phyloP scores from a whole-genome alignment of 2,888 invertebrate species.

The Amblyjoppa fuscipennis region DNA sequence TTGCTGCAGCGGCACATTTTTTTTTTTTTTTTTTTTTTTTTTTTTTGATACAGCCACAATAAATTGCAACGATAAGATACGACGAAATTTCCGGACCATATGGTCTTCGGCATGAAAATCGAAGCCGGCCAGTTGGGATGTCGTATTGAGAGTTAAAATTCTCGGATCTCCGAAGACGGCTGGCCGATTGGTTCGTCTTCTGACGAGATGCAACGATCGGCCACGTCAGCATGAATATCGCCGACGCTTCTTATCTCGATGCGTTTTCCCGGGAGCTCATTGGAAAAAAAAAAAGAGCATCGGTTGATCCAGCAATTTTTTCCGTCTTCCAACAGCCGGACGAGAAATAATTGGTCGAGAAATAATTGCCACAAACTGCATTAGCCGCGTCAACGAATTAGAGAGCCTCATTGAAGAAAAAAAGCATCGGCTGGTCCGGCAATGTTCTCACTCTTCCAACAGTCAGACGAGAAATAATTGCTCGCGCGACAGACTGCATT shows the following conservation, averaged over 20 bases:
- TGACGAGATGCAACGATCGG: neutral
- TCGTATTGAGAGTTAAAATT: neutral
- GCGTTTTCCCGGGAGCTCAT: neutral
- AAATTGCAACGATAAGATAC: neutral
- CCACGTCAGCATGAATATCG: constrained; percentile 24
- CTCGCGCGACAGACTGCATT: neutral
- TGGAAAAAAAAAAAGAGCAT: neutral
- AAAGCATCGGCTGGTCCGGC: neutral
- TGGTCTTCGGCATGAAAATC: neutral
- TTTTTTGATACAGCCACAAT: too few relatives aligned
- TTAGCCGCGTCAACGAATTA: too few relatives aligned
- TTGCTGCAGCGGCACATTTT: neutral
- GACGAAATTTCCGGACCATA: neutral
- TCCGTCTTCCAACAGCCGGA: too few relatives aligned
- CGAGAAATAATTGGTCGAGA: too few relatives aligned
- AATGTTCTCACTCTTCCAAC: neutral
- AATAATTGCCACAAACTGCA: too few relatives aligned
- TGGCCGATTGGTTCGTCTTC: neutral
- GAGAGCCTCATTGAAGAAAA: neutral
- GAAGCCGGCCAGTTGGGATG: too few relatives aligned
- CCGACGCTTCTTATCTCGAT: neutral
- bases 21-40: neutral
- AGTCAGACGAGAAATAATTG: neutral
- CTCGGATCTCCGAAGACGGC: neutral
- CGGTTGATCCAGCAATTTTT: neutral